A percentile compares a stretch with the other conserved stretches of the same genome.
These are phyloP conservation scores for Ganaspis brasiliensis DNA, from an alignment of 2,888 invertebrate species.

Conservation along the genomic window DNA sequence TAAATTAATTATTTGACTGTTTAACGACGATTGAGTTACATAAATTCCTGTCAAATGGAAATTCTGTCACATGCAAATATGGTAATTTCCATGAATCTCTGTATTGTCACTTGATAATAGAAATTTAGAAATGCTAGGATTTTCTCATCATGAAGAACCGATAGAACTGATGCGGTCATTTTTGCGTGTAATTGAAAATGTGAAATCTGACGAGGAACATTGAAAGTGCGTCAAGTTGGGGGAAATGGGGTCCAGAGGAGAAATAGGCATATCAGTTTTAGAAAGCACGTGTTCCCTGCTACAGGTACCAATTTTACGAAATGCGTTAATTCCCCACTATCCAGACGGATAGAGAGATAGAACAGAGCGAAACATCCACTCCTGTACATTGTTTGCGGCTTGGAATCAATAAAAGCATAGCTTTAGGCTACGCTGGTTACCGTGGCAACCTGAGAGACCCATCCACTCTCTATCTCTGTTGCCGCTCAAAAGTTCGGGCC, in stretches of 20 bases:
- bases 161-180: not conserved
- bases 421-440: constrained; percentile 79
- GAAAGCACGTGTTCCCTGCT: constrained; percentile 58
- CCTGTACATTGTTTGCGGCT: constrained; percentile 80
- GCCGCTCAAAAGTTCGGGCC: constrained; percentile 73
- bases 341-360: constrained; percentile 71
- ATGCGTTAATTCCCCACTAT: constrained; percentile 64
- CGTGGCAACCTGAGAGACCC: constrained; percentile 78
- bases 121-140: too few species aligned
- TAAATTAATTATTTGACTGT: too few species aligned
- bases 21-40: too few species aligned
- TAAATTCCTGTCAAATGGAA: too few species aligned
- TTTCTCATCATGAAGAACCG: too few species aligned
- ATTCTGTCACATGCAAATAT: too few species aligned
- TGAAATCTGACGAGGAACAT: not conserved
- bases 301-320: constrained; percentile 60
- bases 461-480: constrained; percentile 69
- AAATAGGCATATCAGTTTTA: constrained; percentile 52
- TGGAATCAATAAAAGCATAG: constrained; percentile 81
- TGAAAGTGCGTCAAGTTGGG: not conserved
- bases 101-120: too few species aligned
- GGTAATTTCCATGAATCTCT: too few species aligned
- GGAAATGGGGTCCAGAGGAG: not conserved
- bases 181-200: not conserved
- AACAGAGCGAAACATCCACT: constrained; percentile 79